phyloP scores from a whole-genome alignment of 1,140 invertebrate genomes.

The Drosophila ficusphila region DNA sequence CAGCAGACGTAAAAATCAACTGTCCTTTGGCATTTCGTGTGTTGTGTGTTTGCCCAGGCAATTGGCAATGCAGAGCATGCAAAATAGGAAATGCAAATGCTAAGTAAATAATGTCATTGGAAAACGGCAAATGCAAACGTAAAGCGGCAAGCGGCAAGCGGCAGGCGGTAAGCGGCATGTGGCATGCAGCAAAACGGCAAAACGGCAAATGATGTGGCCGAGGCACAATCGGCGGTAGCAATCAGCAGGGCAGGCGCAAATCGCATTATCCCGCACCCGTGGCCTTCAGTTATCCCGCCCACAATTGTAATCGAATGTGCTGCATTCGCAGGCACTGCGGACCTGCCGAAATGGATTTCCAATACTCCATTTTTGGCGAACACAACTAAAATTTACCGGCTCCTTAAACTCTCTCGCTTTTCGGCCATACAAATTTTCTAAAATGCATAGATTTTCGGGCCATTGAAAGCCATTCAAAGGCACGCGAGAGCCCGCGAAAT shows the following conservation, averaged over 20 bases:
- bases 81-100: conserved; percentile 61
- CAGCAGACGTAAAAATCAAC: conserved; percentile 57
- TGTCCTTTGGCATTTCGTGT: conserved; percentile 8
- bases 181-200: too few species aligned
- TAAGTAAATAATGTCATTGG: conserved; percentile 64
- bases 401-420: conserved; percentile 14
- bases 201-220: conserved; percentile 68
- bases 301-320: conserved; percentile 65
- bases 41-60: conserved; percentile 28
- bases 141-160: background rate
- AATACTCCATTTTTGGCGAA: conserved; percentile 10
- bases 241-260: conserved; percentile 59
- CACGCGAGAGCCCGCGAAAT: conserved; percentile 58
- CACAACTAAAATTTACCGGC: background rate
- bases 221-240: conserved; percentile 58
- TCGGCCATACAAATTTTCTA: conserved; percentile 1
- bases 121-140: conserved; percentile 22
- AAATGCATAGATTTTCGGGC: conserved; percentile 21
- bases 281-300: conserved; percentile 27
- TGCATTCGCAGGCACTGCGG: background rate
- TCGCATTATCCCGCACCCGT: conserved; percentile 53
- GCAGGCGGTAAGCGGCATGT: too few species aligned
- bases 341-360: conserved; percentile 30
- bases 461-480: conserved; percentile 22
- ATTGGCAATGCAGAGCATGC: conserved; percentile 56